Evolutionary conservation across 2,113 vertebrate genomes (phyloP), one percentile per base, ranked within the genome.

Genomic region (Lepus timidus): DNA sequence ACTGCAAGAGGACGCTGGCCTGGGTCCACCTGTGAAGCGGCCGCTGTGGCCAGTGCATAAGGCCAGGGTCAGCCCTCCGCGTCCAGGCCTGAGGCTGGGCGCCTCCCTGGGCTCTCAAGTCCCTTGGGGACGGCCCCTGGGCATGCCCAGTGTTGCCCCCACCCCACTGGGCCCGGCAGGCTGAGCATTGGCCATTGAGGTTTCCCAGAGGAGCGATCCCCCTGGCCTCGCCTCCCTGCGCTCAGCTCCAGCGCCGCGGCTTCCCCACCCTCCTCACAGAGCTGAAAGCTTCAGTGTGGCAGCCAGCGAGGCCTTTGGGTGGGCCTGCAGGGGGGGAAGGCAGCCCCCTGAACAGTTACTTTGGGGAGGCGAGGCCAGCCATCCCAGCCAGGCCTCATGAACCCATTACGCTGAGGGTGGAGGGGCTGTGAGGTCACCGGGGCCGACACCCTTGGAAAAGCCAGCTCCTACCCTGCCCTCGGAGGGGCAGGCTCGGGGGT

Each of bases 391-490:
- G 33, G 22, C 62, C 55, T 64, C 76, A 70, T 93, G 70, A 82
- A 62, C 12, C 44, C 23, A 78, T 74, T 9, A 68, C 16, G 6
- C 22, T 36, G 65, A 68, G 55, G 82, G 33, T 29, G 6, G 82
- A 55, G 68, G 49, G 64, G 39, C 58, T 33, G 36, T 95, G 70
- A 96, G 80, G 71, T 94, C 83, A 96, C 44, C 1, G 1, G 61
- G 81, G 84, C 74, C 93, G 39, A 65, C 25, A 0, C 95, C 84
- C 73, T 82, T 0, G 19, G 92, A 91, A 94, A 81, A 96, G 95
- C 65, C 85, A 88, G 39, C 27, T 75, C 68, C 67, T n/a, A 67
- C 31, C 73, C 86, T 76, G 36, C 90, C 92, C 62, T 44, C 58
- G 36, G 74, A 96, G 81, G 78, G 61, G n/a, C 93, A 78, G 62